Evolutionary conservation across 2,113 vertebrate genomes (phyloP), one percentile per base, ranked within the genome.

Genomic region (Sporophila hypoxantha): DNA sequence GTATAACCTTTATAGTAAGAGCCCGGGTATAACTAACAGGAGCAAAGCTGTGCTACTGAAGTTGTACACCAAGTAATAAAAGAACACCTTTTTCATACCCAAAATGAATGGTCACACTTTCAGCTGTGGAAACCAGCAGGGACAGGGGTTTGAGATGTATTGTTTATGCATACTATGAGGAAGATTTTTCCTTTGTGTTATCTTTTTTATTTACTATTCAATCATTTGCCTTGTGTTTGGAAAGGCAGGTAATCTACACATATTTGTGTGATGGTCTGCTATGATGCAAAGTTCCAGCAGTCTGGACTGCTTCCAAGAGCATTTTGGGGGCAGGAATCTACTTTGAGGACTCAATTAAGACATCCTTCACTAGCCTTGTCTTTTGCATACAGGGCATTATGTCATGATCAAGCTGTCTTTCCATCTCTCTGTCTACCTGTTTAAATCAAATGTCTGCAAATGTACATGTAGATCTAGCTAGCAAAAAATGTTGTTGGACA

Each of bases 401-500:
- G 30, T 88, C 5, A 32, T 42, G 61, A 64, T 83, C 36, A 17
- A 1, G 37, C 30, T 49, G 21, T 42, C 34, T 82, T 6, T 56
- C 80, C 36, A 2, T 62, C 60, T 76, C 6, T 87, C 70, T 56
- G 4, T 60, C n/a, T 95, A 41, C 64, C 37, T 86, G n/a, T 64
- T n/a, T 69, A 59, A 85, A 74, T 67, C 26, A 85, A 75, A 65
- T 13, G 2, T 57, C 74, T 62, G 22, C 65, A 32, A 42, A 30
- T 36, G 32, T 61, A 34, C 20, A 5, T 23, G 25, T 25, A 73
- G 52, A 34, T 47, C n/a, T 82, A 59, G 61, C 36, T 84, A 94
- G 94, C 64, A 92, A 90, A 89, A 90, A 61, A 14, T 47, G 50
- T 77, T 94, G 57, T 93, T 76, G 59, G 87, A 92, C 73, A 88